Base-by-base conservation (phyloP, 2,113 vertebrate genomes). In the Mesocricetus auratus region DNA sequence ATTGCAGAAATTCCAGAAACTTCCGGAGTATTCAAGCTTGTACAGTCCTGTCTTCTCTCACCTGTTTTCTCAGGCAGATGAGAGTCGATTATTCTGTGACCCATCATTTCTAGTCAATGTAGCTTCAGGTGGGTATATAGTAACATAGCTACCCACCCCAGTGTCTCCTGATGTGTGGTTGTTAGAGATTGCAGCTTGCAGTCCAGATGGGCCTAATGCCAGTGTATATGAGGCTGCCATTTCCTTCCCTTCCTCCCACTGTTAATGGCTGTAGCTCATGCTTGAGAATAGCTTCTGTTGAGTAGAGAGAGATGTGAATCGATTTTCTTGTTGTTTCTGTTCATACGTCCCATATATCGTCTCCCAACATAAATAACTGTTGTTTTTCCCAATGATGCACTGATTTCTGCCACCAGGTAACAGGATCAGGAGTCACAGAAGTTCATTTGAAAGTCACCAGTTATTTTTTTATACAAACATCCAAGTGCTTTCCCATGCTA, bases 281-380 rank as follows among this genome's bases (percentile, higher is more conserved):
- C 21, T 60, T 89, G 33, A 68, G 74, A 64, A 77, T 45, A 62
- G 75, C 33, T 22, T 74, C 62, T 91, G 0, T 22, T 69, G 36
- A 36, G n/a, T n/a, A n/a, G 58, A 62, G 66, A 58, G 31, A 45
- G 58, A 42, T 42, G 12, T 62, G 12, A 58, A 31, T 64, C 58
- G 26, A 81, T 93, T 93, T 93, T 75, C 21, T 93, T 87, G 36
- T 93, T 87, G 36, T 93, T 93, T 89, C 60, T 62, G 45, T 81
- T 74, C 39, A 42, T 89, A 42, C 45, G 31, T 89, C 82, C 47
- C 78, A 24, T 29, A 50, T 7, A 10, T 62, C 16, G 29, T 50
- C 22, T 33, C 45, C 13, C 64, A 64, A 31, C n/a, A 33, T 62
- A 73, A 83, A 78, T 53, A 85, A 47, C 71, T 83, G 29, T 10